Conservation (phyloP, 2,113 vertebrate genomes). For the Dromas ardeola region DNA sequence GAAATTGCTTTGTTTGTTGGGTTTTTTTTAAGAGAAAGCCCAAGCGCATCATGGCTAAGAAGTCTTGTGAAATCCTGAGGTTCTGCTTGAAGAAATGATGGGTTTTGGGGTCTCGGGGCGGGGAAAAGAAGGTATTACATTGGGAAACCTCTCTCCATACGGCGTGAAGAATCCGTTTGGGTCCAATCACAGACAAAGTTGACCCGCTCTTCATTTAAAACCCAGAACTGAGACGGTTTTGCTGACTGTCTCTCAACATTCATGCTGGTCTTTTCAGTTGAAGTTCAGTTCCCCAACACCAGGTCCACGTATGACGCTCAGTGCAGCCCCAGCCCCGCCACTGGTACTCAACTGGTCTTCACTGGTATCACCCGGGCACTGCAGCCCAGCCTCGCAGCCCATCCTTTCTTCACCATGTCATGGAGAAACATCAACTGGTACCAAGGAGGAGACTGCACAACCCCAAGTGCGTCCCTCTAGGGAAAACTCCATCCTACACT, state of each 20-base stretch:
- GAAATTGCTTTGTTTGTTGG: neutral
- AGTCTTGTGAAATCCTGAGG: neutral
- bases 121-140: neutral
- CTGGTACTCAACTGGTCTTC: neutral
- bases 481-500: neutral
- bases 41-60: rapidly evolving
- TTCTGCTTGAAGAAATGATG: neutral
- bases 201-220: neutral
- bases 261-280: rapidly evolving
- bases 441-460: neutral
- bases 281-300: neutral
- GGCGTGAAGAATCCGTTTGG: rapidly evolving
- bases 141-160: neutral
- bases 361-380: neutral
- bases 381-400: neutral
- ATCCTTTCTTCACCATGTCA: neutral
- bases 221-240: rapidly evolving
- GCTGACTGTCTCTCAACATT: neutral
- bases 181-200: neutral
- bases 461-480: too few relatives aligned
- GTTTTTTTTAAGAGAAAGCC: neutral
- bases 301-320: neutral
- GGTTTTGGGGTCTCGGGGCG: neutral
- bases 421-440: neutral
- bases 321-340: neutral